Evolutionary conservation across 2,113 vertebrate genomes (phyloP).

Genomic region (Dromiciops gliroides): DNA sequence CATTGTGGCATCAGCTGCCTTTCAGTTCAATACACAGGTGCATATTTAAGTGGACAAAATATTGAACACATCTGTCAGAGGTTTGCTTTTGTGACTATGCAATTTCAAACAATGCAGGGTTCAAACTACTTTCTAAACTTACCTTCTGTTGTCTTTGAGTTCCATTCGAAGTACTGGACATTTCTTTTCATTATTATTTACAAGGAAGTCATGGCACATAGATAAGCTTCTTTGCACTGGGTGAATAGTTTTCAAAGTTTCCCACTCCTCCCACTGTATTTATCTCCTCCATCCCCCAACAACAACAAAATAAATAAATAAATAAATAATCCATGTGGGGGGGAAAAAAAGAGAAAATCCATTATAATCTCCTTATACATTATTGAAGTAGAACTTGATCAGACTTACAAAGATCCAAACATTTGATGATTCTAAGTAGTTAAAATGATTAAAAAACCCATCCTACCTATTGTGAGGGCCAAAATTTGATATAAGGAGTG

Average conservation of each 20-base stretch:
- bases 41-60: constrained; percentile 59
- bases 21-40: constrained; percentile 63
- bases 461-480: not conserved
- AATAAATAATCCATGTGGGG: no score
- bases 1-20: constrained; percentile 52
- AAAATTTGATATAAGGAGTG: no score
- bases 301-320: no score
- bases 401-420: not conserved
- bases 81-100: not conserved
- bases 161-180: not conserved
- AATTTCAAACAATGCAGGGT: not conserved
- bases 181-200: not conserved
- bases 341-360: not conserved
- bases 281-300: not conserved
- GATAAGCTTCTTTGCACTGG: not conserved
- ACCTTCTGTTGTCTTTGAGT: not conserved
- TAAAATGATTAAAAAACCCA: not conserved
- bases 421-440: not conserved
- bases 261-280: not conserved
- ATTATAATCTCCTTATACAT: not conserved
- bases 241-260: not conserved
- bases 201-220: not conserved
- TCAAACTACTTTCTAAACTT: not conserved
- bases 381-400: not conserved
- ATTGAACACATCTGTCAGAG: not conserved